phyloP scores from a whole-genome alignment of 1,140 invertebrate genomes.

The Popillia japonica region DNA sequence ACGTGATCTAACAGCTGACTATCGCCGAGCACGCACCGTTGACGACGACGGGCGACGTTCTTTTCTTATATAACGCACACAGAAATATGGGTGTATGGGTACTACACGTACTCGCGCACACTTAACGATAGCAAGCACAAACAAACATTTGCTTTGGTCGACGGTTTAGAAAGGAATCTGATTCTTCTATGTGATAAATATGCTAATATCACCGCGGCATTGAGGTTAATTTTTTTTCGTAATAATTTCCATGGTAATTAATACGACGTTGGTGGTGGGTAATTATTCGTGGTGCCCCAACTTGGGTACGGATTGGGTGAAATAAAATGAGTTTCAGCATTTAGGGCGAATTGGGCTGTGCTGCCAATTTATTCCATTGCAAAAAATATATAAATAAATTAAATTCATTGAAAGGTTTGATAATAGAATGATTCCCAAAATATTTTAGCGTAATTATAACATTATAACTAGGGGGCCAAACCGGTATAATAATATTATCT shows the following conservation, averaged over 20 bases:
- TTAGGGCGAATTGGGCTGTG: too few relatives aligned
- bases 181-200: conserved; percentile 22
- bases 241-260: conserved; percentile 22
- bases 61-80: conserved; percentile 22
- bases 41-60: neutral
- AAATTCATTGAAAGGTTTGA: too few relatives aligned
- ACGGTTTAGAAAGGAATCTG: conserved; percentile 11
- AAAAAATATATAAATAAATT: too few relatives aligned
- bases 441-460: too few relatives aligned
- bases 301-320: too few relatives aligned
- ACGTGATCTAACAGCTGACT: conserved; percentile 34
- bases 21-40: conserved; percentile 27
- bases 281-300: neutral
- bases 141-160: conserved; percentile 20
- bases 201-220: neutral
- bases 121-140: neutral
- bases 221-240: neutral
- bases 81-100: neutral
- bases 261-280: neutral
- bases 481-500: too few relatives aligned
- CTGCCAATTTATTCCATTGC: too few relatives aligned
- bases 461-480: too few relatives aligned
- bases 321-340: too few relatives aligned
- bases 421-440: too few relatives aligned
- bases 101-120: neutral